Evolutionary conservation across 2,113 vertebrate species (phyloP).

Genomic region (Coregonus clupeaformis): DNA sequence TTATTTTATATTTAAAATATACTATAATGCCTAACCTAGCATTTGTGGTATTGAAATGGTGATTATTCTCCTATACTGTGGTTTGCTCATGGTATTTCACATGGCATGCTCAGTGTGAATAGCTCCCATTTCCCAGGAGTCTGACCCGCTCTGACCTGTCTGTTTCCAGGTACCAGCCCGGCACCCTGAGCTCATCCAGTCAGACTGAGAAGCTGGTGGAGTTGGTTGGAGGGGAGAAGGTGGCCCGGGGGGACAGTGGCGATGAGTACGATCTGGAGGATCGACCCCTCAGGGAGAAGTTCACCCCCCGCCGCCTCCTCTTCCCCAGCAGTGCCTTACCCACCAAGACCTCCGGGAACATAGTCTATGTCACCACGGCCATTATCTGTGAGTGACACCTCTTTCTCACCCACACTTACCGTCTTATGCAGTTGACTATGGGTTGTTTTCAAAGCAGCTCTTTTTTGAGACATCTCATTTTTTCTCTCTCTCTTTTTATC

Average conservation of each 20-base stretch:
- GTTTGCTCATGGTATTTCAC: too few species aligned
- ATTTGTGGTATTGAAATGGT: too few species aligned
- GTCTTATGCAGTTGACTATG: neutral
- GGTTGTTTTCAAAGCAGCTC: too few species aligned
- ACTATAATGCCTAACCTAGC: too few species aligned
- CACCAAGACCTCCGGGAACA: conserved; percentile 76
- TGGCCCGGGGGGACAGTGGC: conserved; percentile 61
- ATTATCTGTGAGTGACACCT: conserved; percentile 78
- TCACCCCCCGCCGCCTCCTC: conserved; percentile 73
- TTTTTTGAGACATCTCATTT: too few species aligned
- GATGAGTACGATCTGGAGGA: conserved; percentile 61
- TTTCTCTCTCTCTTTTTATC: neutral
- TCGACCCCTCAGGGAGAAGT: conserved; percentile 50
- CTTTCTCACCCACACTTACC: neutral
- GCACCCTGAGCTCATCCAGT: conserved; percentile 64
- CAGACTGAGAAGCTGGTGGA: conserved; percentile 80
- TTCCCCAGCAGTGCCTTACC: conserved; percentile 69
- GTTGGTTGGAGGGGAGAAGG: conserved; percentile 72
- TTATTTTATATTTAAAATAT: too few species aligned
- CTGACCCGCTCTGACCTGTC: neutral
- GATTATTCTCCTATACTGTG: too few species aligned
- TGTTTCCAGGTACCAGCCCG: conserved; percentile 83
- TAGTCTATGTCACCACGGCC: conserved; percentile 82
- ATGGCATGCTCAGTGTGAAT: neutral
- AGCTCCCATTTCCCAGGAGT: neutral